Base-by-base conservation (phyloP, 2,113 vertebrate species). In the Ammospiza nelsoni region DNA sequence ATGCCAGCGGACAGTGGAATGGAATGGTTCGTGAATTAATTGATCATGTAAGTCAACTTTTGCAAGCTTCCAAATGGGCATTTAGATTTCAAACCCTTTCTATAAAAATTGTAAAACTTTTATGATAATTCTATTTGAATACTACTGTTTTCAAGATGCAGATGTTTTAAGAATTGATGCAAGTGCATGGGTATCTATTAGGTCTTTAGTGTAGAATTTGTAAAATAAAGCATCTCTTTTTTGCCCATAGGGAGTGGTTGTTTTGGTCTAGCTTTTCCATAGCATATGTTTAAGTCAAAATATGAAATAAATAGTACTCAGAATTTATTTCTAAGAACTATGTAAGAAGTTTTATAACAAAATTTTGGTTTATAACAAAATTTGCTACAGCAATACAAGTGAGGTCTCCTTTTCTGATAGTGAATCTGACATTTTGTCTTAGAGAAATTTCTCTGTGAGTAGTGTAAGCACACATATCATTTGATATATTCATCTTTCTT, bases 1-100 rank as follows among this genome's bases (percentile, higher is more conserved):
- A 99, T 94, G 98, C 98, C 96, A 98, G 98, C 0, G 99, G 99
- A 97, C 99, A 99, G 81, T 99, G 99, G 99, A 99, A 99, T 75
- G 99, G 99, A 88, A 99, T 99, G 98, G 98, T 99, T 91, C 99
- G 98, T 94, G 99, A 99, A 90, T 97, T 99, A 62, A 99, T 99
- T 93, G 99, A 99, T 98, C 99, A 99, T 29, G 99, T 99, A 97
- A 99, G 99, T 99, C 62, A 55, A 19, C 39, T 91, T 94, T 72
- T 69, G 22, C 15, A 87, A 54, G 5, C 6, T 91, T 83, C 31
- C 41, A 71, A 24, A 20, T 62, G 12, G 25, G 20, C 5, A 4
- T 82, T 75, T 74, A 63, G 9, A 27, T 65, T 73, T 78, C 29
- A 87, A 15, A 48, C 33, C 9, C 8, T 59, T 3, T 52, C 44